Evolutionary conservation across 1,140 invertebrate genomes (phyloP).

Genomic region (Ruditapes philippinarum): DNA sequence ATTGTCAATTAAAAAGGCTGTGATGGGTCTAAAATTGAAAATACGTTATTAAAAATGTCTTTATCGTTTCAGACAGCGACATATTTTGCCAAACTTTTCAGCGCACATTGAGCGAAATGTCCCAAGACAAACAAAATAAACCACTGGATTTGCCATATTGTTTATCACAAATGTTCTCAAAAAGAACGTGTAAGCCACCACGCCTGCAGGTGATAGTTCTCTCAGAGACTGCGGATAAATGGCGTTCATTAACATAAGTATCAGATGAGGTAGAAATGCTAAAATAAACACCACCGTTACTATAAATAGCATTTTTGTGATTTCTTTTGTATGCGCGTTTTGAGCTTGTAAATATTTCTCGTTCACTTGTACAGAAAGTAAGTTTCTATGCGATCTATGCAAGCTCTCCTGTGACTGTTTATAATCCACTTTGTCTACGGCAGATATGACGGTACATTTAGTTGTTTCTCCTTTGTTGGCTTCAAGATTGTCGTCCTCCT

Average conservation of each 20-base stretch:
- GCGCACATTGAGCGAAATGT: constrained; percentile 35
- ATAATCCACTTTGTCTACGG: not conserved
- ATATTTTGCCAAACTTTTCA: too few species aligned
- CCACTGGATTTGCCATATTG: constrained; percentile 76
- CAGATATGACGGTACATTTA: not conserved
- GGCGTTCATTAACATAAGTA: constrained; percentile 64
- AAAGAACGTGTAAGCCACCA: constrained; percentile 62
- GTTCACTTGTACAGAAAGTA: not conserved
- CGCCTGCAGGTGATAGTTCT: constrained; percentile 13
- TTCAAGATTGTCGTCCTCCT: too few species aligned
- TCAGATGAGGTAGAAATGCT: constrained; percentile 74
- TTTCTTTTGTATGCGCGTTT: constrained; percentile 15
- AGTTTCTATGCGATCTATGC: not conserved
- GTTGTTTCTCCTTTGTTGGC: too few species aligned
- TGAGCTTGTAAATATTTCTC: not conserved
- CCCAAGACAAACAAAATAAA: constrained; percentile 63
- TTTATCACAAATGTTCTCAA: constrained; percentile 77
- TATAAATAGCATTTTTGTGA: constrained; percentile 72
- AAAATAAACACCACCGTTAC: constrained; percentile 74
- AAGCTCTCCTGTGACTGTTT: not conserved
- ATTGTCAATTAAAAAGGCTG: too few species aligned
- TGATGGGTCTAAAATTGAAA: too few species aligned
- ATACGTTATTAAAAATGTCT: too few species aligned
- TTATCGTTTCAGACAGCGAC: too few species aligned
- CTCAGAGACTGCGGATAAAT: constrained; percentile 52